phyloP scores from a whole-genome alignment of 2,888 invertebrate genomes.

The Drosophila anomalipes region DNA sequence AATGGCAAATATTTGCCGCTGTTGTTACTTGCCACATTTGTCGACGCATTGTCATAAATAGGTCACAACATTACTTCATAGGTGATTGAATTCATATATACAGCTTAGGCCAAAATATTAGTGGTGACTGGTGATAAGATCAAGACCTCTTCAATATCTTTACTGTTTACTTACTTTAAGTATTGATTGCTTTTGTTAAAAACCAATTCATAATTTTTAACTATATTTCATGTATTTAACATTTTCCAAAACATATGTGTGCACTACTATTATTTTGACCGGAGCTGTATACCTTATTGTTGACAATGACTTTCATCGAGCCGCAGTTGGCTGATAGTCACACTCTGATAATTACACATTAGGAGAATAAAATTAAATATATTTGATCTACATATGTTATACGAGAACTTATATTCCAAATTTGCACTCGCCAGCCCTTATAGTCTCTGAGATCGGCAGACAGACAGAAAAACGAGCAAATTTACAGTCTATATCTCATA shows the following conservation, averaged over 20 bases:
- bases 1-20: slow-evolving; percentile 46
- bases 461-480: neutral
- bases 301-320: neutral
- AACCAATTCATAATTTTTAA: too few relatives aligned
- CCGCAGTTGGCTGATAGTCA: neutral
- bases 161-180: too few relatives aligned
- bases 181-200: too few relatives aligned
- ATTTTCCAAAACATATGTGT: neutral
- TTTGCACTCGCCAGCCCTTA: neutral
- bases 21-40: slow-evolving; percentile 32
- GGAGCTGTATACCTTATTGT: neutral
- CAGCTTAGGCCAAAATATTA: neutral
- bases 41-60: slow-evolving; percentile 9
- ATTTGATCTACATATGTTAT: too few relatives aligned
- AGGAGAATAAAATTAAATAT: neutral
- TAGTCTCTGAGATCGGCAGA: neutral
- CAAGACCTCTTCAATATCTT: neutral
- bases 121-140: neutral
- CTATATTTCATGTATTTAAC: too few relatives aligned
- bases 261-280: neutral
- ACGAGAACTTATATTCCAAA: neutral
- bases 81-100: neutral
- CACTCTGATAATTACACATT: neutral
- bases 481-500: neutral
- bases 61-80: neutral